phyloP scores from a whole-genome alignment of 2,113 vertebrate genomes.

The Potamarius usumacintae region DNA sequence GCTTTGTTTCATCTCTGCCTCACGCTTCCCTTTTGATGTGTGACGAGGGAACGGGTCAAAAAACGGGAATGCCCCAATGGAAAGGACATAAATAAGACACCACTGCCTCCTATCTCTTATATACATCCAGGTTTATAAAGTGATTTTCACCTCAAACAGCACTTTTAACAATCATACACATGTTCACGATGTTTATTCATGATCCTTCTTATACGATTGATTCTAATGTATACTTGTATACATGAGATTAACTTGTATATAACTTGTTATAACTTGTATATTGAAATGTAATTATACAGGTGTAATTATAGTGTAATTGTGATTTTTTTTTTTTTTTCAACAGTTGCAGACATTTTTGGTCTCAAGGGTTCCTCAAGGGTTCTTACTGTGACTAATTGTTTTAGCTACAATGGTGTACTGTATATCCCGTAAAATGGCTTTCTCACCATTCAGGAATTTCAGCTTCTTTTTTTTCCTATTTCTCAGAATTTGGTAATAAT shows the following conservation, averaged over 20 bases:
- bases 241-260: too few relatives aligned
- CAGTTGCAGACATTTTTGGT: neutral
- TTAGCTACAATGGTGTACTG: neutral
- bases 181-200: neutral
- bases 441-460: neutral
- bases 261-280: too few relatives aligned
- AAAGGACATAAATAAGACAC: neutral
- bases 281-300: neutral
- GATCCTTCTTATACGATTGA: too few relatives aligned
- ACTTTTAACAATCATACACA: neutral
- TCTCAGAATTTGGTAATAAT: neutral
- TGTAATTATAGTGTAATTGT: neutral
- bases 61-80: slow-evolving; percentile 9
- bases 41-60: slow-evolving; percentile 14
- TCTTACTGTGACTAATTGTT: neutral
- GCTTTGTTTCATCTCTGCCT: slow-evolving; percentile 70
- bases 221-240: too few relatives aligned
- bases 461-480: neutral
- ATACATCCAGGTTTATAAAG: neutral
- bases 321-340: neutral
- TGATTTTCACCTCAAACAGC: neutral
- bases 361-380: neutral
- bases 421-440: neutral
- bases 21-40: slow-evolving; percentile 65
- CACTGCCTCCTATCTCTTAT: slow-evolving; percentile 30